phyloP scores from a whole-genome alignment of 1,140 invertebrate genomes.

The Callitettix versicolor region DNA sequence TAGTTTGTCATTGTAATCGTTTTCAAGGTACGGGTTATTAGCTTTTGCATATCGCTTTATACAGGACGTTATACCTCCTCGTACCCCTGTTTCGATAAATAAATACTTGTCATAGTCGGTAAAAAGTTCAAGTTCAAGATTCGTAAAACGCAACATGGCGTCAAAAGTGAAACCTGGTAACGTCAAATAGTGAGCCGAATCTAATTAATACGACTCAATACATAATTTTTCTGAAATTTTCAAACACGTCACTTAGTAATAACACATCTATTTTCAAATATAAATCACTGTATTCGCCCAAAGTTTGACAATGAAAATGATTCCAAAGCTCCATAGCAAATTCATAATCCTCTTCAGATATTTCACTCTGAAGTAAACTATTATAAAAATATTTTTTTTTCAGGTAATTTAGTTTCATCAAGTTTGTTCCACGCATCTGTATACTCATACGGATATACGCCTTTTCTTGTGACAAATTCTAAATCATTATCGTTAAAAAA shows the following conservation, averaged over 20 bases:
- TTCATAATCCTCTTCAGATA: conserved; percentile 31
- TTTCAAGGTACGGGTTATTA: too few relatives aligned
- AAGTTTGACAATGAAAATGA: conserved; percentile 29
- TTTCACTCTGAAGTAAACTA: conserved; percentile 25
- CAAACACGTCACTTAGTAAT: conserved; percentile 34
- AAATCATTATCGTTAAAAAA: conserved; percentile 16
- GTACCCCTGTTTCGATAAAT: too few relatives aligned
- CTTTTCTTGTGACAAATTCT: conserved; percentile 24
- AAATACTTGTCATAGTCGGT: too few relatives aligned
- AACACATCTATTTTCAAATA: conserved; percentile 35
- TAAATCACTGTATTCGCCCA: conserved; percentile 29
- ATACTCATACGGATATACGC: conserved; percentile 30
- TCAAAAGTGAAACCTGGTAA: conserved; percentile 34
- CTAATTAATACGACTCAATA: conserved; percentile 18
- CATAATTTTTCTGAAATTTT: conserved; percentile 33
- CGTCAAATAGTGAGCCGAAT: conserved; percentile 29
- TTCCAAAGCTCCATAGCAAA: conserved; percentile 36
- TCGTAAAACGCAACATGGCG: conserved; percentile 33
- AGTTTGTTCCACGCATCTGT: conserved; percentile 27
- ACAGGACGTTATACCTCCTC: too few relatives aligned
- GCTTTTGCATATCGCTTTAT: too few relatives aligned
- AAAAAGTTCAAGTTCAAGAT: too few relatives aligned
- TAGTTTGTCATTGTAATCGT: too few relatives aligned
- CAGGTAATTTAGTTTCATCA: conserved; percentile 29
- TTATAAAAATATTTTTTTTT: conserved; percentile 27